Percentiles rank a stretch among this genome's conserved stretches.
Evolutionary conservation across 2,888 invertebrate genomes (phyloP).

Genomic region (Volucella bombylans): DNA sequence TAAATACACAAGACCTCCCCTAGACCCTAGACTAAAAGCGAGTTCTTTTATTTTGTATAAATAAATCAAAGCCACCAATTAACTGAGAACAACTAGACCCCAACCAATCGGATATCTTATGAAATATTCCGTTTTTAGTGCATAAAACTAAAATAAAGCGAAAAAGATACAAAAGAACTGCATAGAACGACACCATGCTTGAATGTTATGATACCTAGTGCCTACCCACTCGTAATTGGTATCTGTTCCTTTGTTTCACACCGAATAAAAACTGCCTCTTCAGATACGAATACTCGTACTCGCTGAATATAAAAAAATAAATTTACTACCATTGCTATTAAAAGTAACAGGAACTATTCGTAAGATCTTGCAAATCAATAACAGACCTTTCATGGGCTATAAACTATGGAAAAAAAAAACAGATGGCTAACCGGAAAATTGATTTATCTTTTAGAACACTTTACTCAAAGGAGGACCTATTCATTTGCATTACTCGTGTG

Average conservation of each 20-base stretch:
- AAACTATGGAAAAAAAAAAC: slow-evolving; percentile 11
- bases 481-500: slow-evolving; percentile 30
- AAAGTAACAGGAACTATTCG: slow-evolving; percentile 28
- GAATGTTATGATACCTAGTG: slow-evolving; percentile 2
- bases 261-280: slow-evolving; percentile 2
- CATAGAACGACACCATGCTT: slow-evolving; percentile 42
- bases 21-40: slow-evolving; percentile 2
- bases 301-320: slow-evolving; percentile 10
- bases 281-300: not conserved
- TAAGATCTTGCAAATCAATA: slow-evolving; percentile 48
- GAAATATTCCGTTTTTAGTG: slow-evolving; percentile 73
- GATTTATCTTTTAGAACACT: slow-evolving; percentile 13
- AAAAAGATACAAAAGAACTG: slow-evolving; percentile 58
- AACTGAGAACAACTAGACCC: slow-evolving; percentile 70
- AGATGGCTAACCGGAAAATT: slow-evolving; percentile 38
- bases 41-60: slow-evolving; percentile 21
- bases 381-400: slow-evolving; percentile 56
- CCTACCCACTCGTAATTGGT: slow-evolving; percentile 22
- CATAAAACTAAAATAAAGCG: slow-evolving; percentile 52
- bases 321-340: too few relatives aligned
- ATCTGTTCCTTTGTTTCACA: slow-evolving; percentile 47
- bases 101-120: slow-evolving; percentile 64
- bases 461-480: slow-evolving; percentile 21
- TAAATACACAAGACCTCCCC: not conserved
- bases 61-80: slow-evolving; percentile 66